Percentiles rank a stretch among this genome's conserved stretches.
phyloP scores from a whole-genome alignment of 2,888 invertebrate genomes.

The Trachelus troglodyta region DNA sequence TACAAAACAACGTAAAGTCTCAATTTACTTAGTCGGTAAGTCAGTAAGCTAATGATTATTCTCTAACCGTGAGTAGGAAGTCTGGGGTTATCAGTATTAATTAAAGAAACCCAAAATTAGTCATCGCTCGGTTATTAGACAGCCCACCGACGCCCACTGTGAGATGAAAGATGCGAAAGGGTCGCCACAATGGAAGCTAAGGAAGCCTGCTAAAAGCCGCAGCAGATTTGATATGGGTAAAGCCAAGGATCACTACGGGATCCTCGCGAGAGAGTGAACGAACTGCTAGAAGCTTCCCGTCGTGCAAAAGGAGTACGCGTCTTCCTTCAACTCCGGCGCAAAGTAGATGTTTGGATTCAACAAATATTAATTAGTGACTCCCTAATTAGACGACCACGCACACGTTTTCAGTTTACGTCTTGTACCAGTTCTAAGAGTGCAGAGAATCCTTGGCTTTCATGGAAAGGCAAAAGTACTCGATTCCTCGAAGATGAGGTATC shows the following conservation, averaged over 20 bases:
- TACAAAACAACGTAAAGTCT: too few relatives aligned
- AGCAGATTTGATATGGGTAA: too few relatives aligned
- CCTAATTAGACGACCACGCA: conserved; percentile 18
- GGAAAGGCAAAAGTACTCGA: too few relatives aligned
- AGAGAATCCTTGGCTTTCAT: too few relatives aligned
- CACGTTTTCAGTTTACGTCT: too few relatives aligned
- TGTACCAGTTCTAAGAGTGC: too few relatives aligned
- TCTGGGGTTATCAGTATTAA: conserved; percentile 38
- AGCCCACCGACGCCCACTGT: conserved; percentile 22
- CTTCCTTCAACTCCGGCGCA: too few relatives aligned
- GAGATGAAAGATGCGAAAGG: not conserved
- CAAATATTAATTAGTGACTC: conserved; percentile 24
- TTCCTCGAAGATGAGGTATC: too few relatives aligned
- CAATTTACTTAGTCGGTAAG: too few relatives aligned
- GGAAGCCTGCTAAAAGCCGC: not conserved
- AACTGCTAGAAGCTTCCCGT: too few relatives aligned
- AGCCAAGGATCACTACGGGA: conserved; percentile 12
- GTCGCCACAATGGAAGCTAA: not conserved
- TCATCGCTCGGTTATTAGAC: conserved; percentile 33
- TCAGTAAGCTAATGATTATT: too few relatives aligned
- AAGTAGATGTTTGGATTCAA: conserved; percentile 17
- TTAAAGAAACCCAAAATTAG: conserved; percentile 38
- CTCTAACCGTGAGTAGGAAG: too few relatives aligned
- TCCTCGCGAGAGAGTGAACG: not conserved
- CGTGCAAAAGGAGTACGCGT: conserved; percentile 6